Percentiles rank a stretch among this genome's conserved stretches.
These are phyloP conservation scores for Montipora foliosa DNA, from an alignment of 64 coral and sea anemone genomes.

Conservation along the genomic window DNA sequence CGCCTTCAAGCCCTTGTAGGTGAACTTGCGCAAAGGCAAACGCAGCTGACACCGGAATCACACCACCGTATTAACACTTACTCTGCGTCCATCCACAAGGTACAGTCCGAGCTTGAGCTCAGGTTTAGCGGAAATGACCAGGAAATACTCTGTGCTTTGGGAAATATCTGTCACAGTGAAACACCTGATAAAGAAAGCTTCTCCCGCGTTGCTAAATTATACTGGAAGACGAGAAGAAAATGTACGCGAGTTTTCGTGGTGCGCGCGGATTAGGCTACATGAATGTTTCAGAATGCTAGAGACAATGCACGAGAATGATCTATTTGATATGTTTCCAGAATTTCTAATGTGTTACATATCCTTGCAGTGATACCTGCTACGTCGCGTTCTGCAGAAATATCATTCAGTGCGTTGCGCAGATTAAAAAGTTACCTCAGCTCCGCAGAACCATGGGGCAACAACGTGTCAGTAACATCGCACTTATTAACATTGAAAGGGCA, in stretches of 20 bases:
- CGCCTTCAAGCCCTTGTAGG: conserved; percentile 37
- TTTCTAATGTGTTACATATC: conserved; percentile 40
- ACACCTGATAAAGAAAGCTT: too few relatives aligned
- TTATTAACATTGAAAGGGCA: conserved; percentile 42
- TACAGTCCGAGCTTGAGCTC: too few relatives aligned
- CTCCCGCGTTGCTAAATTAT: too few relatives aligned
- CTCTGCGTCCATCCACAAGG: too few relatives aligned
- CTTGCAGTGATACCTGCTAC: conserved; percentile 62
- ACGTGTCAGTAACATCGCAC: conserved; percentile 36
- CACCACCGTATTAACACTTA: too few relatives aligned
- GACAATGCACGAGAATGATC: conserved; percentile 59
- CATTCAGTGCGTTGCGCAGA: conserved; percentile 54
- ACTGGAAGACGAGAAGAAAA: conserved; percentile 36
- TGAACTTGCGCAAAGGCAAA: background rate
- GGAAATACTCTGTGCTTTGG: too few relatives aligned
- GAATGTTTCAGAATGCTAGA: background rate
- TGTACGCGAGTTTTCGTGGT: conserved; percentile 44
- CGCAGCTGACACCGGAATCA: too few relatives aligned
- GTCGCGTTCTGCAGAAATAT: conserved; percentile 6
- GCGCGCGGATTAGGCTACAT: conserved; percentile 16
- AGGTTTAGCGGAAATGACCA: too few relatives aligned
- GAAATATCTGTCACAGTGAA: too few relatives aligned
- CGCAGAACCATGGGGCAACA: conserved; percentile 44
- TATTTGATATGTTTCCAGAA: conserved; percentile 44
- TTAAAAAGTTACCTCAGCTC: conserved; percentile 45